Conservation (phyloP, 2,113 vertebrate genomes). For the Dunckerocampus dactyliophorus region DNA sequence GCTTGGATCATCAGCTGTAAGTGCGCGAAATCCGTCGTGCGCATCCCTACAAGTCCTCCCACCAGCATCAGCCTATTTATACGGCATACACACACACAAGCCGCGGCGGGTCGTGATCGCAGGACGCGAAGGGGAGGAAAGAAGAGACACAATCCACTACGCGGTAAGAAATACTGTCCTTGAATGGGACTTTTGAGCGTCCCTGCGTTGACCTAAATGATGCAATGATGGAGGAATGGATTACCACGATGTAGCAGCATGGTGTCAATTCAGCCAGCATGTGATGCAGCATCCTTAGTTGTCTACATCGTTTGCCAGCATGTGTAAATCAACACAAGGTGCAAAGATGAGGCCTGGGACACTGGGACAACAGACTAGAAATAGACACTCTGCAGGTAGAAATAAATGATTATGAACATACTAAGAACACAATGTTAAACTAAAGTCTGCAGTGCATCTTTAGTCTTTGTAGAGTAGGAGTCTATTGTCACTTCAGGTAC, state of each 20-base stretch:
- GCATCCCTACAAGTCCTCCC: slow-evolving; percentile 53
- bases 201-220: slow-evolving; percentile 55
- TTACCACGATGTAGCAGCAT: background rate
- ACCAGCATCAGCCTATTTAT: slow-evolving; percentile 64
- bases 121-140: slow-evolving; percentile 30
- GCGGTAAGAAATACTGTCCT: slow-evolving; percentile 52
- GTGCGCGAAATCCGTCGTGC: background rate
- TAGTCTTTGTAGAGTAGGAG: background rate
- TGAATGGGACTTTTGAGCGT: slow-evolving; percentile 22
- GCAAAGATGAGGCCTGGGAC: background rate
- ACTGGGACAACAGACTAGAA: background rate
- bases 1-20: background rate
- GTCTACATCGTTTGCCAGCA: too few species aligned
- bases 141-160: slow-evolving; percentile 30
- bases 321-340: background rate
- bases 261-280: background rate
- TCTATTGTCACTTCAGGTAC: background rate
- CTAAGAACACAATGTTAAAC: slow-evolving; percentile 13
- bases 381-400: background rate
- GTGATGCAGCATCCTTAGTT: background rate
- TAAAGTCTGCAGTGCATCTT: slow-evolving; percentile 9
- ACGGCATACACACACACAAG: slow-evolving; percentile 25
- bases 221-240: slow-evolving; percentile 43
- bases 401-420: background rate
- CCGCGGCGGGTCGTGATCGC: slow-evolving; percentile 39